Evolutionary conservation across 2,888 invertebrate species (phyloP).

Genomic region (Anticlea derivata): DNA sequence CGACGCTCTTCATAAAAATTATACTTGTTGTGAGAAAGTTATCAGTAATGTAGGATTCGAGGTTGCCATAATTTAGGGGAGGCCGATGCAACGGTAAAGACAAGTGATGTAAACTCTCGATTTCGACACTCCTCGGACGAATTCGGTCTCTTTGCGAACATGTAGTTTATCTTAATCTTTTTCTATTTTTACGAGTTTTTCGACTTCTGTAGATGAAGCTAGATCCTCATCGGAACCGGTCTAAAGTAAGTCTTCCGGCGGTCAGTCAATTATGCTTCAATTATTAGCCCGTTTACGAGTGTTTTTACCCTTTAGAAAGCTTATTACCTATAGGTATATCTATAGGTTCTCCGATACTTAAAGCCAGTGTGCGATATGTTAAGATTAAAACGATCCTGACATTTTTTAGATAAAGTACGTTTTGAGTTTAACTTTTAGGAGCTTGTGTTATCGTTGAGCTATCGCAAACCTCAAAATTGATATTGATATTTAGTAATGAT

Average conservation of each 20-base stretch:
- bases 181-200: slow-evolving; percentile 47
- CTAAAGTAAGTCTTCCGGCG: slow-evolving; percentile 9
- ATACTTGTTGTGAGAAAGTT: slow-evolving; percentile 61
- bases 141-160: slow-evolving; percentile 38
- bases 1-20: slow-evolving; percentile 42
- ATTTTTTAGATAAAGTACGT: too few relatives aligned
- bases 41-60: slow-evolving; percentile 69
- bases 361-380: too few relatives aligned
- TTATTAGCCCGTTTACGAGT: slow-evolving; percentile 17
- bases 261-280: slow-evolving; percentile 18
- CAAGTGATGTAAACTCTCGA: slow-evolving; percentile 47
- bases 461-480: too few relatives aligned
- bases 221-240: slow-evolving; percentile 25
- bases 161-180: slow-evolving; percentile 39
- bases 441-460: too few relatives aligned
- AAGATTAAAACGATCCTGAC: too few relatives aligned
- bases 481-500: too few relatives aligned
- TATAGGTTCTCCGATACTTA: too few relatives aligned
- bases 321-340: too few relatives aligned
- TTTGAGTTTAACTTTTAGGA: too few relatives aligned
- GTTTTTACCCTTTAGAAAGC: slow-evolving; percentile 23
- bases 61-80: slow-evolving; percentile 74
- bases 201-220: slow-evolving; percentile 1
- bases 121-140: slow-evolving; percentile 30
- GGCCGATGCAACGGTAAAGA: slow-evolving; percentile 64